These are phyloP conservation scores for Choristoneura rosaceana DNA, from an alignment of 2,888 invertebrate species.

Conservation along the genomic window DNA sequence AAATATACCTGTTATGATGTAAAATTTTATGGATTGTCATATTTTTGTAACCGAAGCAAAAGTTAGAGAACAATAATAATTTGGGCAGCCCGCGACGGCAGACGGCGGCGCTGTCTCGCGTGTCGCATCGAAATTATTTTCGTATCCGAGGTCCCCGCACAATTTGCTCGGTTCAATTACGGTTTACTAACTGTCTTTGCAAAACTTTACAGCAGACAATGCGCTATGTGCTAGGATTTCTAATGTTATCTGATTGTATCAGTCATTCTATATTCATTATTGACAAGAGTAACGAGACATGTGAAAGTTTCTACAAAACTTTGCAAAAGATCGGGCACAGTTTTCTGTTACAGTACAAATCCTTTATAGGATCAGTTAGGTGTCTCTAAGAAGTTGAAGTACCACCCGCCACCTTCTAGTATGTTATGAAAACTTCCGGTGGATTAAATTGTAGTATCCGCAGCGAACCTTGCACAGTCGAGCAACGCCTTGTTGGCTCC, in stretches of 20 bases:
- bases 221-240: neutral
- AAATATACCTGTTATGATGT: neutral
- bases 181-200: conserved; percentile 32
- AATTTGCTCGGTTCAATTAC: conserved; percentile 51
- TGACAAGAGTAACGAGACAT: neutral
- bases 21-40: neutral
- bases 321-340: neutral
- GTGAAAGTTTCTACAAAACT: neutral
- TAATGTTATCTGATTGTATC: neutral
- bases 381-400: neutral
- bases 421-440: neutral
- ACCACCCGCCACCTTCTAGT: neutral
- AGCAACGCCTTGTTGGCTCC: conserved; percentile 76
- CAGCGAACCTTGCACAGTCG: conserved; percentile 80
- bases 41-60: conserved; percentile 9
- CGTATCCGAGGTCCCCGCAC: conserved; percentile 68
- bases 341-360: neutral
- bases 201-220: conserved; percentile 18
- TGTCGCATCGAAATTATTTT: conserved; percentile 77
- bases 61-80: conserved; percentile 35
- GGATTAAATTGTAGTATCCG: neutral
- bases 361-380: neutral
- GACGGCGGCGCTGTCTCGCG: conserved; percentile 55
- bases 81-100: conserved; percentile 32
- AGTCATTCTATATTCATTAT: neutral